A percentile compares a stretch with the other conserved stretches of the same genome.
phyloP scores from a whole-genome alignment of 1,140 invertebrate species.

The Andricus grossulariae region DNA sequence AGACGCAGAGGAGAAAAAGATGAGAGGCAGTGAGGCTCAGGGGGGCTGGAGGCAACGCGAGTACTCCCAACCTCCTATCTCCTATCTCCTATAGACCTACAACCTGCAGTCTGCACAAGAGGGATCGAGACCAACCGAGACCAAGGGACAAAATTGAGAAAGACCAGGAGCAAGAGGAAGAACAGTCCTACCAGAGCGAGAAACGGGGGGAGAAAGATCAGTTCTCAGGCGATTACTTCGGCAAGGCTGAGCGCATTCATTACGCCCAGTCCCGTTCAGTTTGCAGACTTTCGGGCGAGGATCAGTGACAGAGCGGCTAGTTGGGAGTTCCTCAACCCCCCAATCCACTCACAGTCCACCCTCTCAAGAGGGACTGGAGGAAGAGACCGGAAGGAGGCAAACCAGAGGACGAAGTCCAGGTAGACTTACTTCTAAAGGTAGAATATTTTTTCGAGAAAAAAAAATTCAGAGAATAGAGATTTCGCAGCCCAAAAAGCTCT shows the following conservation, averaged over 20 bases:
- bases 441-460: no score
- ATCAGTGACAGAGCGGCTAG: slow-evolving; percentile 41
- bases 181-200: neutral
- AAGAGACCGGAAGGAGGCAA: slow-evolving; percentile 30
- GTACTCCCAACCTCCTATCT: neutral
- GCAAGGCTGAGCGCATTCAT: slow-evolving; percentile 56
- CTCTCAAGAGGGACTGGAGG: slow-evolving; percentile 35
- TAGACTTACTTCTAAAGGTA: no score
- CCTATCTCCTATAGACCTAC: neutral
- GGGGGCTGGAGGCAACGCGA: neutral
- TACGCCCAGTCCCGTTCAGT: slow-evolving; percentile 57
- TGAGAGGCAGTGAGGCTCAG: slow-evolving; percentile 23
- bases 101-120: neutral
- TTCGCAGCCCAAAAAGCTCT: no score
- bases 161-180: slow-evolving; percentile 14
- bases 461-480: no score
- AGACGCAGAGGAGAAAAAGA: slow-evolving; percentile 42
- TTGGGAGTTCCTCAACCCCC: slow-evolving; percentile 45
- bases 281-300: slow-evolving; percentile 54
- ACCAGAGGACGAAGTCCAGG: no score
- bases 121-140: slow-evolving; percentile 24
- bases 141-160: neutral
- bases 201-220: slow-evolving; percentile 26
- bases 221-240: slow-evolving; percentile 34
- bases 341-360: slow-evolving; percentile 44